These are phyloP conservation scores for Sebastes vulpes DNA, from an alignment of 2,797 vertebrate genomes.

Conservation along the genomic window DNA sequence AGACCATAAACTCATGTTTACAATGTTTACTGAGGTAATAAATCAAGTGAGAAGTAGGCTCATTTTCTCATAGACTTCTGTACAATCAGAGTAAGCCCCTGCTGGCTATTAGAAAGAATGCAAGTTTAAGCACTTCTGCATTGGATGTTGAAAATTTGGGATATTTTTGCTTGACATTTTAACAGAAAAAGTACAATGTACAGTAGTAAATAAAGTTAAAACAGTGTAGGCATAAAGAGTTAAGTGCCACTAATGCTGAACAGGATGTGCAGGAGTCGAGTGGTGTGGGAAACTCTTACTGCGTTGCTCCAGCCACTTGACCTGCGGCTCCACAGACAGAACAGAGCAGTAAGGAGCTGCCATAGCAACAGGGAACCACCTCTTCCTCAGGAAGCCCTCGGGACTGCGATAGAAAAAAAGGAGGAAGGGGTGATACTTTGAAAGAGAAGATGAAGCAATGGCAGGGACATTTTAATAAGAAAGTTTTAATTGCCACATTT, in stretches of 20 bases:
- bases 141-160: background rate
- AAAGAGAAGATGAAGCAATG: conserved; percentile 9
- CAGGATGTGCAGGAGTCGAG: conserved; percentile 9
- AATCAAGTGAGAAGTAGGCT: too few relatives aligned
- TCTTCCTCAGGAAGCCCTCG: conserved; percentile 13
- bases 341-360: conserved; percentile 48
- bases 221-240: background rate
- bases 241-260: conserved; percentile 3
- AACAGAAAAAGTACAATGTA: background rate
- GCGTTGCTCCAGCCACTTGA: conserved; percentile 46
- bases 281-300: conserved; percentile 19
- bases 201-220: background rate
- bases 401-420: conserved; percentile 16
- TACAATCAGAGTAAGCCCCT: too few relatives aligned
- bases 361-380: conserved; percentile 65
- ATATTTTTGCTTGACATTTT: background rate
- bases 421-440: conserved; percentile 1
- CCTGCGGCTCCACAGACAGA: conserved; percentile 33
- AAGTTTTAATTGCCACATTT: conserved; percentile 61
- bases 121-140: too few relatives aligned
- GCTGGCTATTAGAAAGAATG: too few relatives aligned
- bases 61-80: too few relatives aligned
- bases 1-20: too few relatives aligned
- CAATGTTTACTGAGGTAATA: too few relatives aligned
- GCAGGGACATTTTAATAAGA: conserved; percentile 47